Evolutionary conservation across 2,113 vertebrate genomes (phyloP).

Genomic region (Phoxinus phoxinus): DNA sequence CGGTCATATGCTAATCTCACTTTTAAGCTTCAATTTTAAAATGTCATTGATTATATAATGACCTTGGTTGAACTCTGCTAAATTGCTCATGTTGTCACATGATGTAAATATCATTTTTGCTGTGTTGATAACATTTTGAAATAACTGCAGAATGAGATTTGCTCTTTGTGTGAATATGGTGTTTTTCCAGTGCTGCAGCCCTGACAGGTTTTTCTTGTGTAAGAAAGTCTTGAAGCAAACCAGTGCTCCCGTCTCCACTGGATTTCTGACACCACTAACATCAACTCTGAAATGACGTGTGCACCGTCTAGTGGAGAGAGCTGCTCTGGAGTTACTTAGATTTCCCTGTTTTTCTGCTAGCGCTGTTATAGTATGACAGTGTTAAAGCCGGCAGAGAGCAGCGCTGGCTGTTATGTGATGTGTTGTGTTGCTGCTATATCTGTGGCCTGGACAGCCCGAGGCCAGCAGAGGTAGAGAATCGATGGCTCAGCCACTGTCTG

Average conservation of each 20-base stretch:
- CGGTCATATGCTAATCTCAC: background rate
- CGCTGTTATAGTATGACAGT: background rate
- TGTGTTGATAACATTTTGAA: background rate
- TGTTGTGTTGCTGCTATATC: conserved; percentile 38
- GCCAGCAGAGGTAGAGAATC: conserved; percentile 53
- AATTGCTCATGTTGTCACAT: background rate
- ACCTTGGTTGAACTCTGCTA: background rate
- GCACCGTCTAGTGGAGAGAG: conserved; percentile 20
- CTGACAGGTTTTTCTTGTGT: background rate
- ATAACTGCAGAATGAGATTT: background rate
- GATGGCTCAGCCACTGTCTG: conserved; percentile 54
- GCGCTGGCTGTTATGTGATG: conserved; percentile 8
- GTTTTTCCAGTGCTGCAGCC: background rate
- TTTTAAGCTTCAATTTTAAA: background rate
- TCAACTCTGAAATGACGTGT: conserved; percentile 21
- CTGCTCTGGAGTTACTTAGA: background rate
- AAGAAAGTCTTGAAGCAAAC: background rate
- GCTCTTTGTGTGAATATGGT: background rate
- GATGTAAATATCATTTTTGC: background rate
- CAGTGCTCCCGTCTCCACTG: background rate
- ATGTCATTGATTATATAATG: background rate
- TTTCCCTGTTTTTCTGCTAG: background rate
- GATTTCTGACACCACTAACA: conserved; percentile 7
- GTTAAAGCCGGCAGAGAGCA: background rate
- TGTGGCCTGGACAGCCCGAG: conserved; percentile 43